Base-by-base conservation (phyloP, 1,140 invertebrate species). In the Ooceraea biroi region DNA sequence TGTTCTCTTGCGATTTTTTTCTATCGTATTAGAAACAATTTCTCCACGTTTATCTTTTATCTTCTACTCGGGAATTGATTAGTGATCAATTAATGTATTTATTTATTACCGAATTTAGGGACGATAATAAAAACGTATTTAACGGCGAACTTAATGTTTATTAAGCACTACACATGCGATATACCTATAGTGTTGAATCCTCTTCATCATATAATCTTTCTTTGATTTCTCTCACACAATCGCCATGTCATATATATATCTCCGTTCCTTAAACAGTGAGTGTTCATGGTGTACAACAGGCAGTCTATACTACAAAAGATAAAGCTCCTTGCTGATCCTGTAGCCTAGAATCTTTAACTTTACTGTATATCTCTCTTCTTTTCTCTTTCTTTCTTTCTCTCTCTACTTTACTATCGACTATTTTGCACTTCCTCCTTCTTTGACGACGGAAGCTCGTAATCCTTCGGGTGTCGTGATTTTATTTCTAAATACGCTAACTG, bases 201-300 rank as follows among this genome's bases (percentile, higher is more conserved):
- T 80, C 76, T 80, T 71, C 52, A 69, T 71, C 76, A 50, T 68
- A 58, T 71, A 80, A 78, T 69, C 50, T 48, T 69, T 17, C 36
- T 57, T 22, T 46, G 76, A 57, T 17, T 57, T 17, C 76, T 17
- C 22, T 71, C 14, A 7, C 11, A 52, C 74, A 22, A 11, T 71
- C 68, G 36, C 22, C 46, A 76, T 27, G 52, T 61, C 69, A 36
- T n/a, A 48, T 41, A 46, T 77, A 78, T n/a, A n/a, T n/a, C 50
- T 72, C 57, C 19, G 36, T 48, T 48, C 22, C 52, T 55, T 46
- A 8, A 27, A 27, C 27, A 46, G 22, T 11, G 76, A 48, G 22
- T 52, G 61, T 85, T 78, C 60, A 66, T 85, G 69, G 78, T 30
- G 41, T 72, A 50, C 52, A 80, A 83, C 84, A 61, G 63, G 69